Base-by-base conservation (phyloP, 2,888 invertebrate species). In the Sicus ferrugineus region DNA sequence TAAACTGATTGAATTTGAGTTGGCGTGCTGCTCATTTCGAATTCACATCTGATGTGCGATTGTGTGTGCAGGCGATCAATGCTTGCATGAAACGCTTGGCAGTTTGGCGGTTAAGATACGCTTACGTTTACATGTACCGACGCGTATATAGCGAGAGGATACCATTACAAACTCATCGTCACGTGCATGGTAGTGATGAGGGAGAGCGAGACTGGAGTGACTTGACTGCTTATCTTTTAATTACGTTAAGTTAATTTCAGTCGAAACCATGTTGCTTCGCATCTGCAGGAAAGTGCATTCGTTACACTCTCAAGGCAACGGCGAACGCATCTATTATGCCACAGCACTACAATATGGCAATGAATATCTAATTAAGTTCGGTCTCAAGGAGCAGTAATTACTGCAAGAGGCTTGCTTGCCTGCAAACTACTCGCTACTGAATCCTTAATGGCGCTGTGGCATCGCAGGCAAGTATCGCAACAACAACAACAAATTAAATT, bases 191-290 rank as follows among this genome's bases (percentile, higher is more conserved):
- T n/a, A n/a, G n/a, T n/a, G n/a, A n/a, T n/a, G n/a, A n/a, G n/a
- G n/a, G n/a, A n/a, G n/a, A n/a, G n/a, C n/a, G n/a, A n/a, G n/a
- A n/a, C n/a, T n/a, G n/a, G n/a, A n/a, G n/a, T 50, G 5, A 7
- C 21, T 42, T 30, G 64, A 50, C 26, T 65, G 65, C 54, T 65
- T 65, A 65, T 65, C 65, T 65, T 65, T 65, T 65, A 52, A 65
- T 65, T 65, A 65, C 28, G 23, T 38, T 65, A 26, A 65, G 34
- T 54, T 38, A 34, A 65, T 38, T 14, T 30, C 2, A 23, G 52
- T 16, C 26, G 30, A 30, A 58, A 19, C 21, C 42, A 66, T 28
- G 26, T 28, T 34, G 23, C 54, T 26, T 54, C 59, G 19, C 21
- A 34, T n/a, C n/a, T 7, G 59, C 34, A 31, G 38, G 21, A 30